phyloP scores from a whole-genome alignment of 2,888 invertebrate species.

The Polia nebulosa region DNA sequence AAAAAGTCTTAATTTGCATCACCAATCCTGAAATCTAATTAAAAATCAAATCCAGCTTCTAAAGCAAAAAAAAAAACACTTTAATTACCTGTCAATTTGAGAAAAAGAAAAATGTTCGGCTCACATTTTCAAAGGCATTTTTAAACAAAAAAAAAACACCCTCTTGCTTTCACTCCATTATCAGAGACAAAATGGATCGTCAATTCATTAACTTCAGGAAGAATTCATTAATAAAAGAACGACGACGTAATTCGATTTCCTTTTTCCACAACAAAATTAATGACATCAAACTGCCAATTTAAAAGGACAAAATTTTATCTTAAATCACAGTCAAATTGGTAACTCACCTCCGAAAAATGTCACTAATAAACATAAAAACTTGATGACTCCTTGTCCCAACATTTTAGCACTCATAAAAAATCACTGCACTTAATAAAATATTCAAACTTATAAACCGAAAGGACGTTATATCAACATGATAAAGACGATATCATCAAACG shows the following conservation, averaged over 20 bases:
- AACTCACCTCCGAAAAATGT: conserved; percentile 84
- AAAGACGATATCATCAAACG: conserved; percentile 60
- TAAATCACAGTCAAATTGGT: conserved; percentile 40
- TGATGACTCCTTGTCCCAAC: conserved; percentile 74
- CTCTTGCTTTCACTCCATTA: conserved; percentile 41
- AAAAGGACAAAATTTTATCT: conserved; percentile 29
- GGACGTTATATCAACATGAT: conserved; percentile 60
- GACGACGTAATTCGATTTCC: conserved; percentile 51
- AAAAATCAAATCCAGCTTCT: conserved; percentile 7
- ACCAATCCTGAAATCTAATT: not conserved
- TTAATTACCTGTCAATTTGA: conserved; percentile 33
- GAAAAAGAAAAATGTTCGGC: conserved; percentile 33
- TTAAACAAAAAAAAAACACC: conserved; percentile 14
- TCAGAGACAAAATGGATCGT: conserved; percentile 50
- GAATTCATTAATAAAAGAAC: conserved; percentile 57
- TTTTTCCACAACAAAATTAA: conserved; percentile 52
- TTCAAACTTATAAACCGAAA: conserved; percentile 42
- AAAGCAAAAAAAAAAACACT: conserved; percentile 9
- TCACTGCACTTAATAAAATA: conserved; percentile 66
- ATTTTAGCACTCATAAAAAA: conserved; percentile 73
- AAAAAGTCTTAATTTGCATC: not conserved
- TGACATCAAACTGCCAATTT: conserved; percentile 46
- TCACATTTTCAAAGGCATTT: conserved; percentile 20
- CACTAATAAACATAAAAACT: conserved; percentile 76
- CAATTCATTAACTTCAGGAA: conserved; percentile 57